Evolutionary conservation across 1,140 invertebrate genomes (phyloP).

Genomic region (Drosophila gunungcola): DNA sequence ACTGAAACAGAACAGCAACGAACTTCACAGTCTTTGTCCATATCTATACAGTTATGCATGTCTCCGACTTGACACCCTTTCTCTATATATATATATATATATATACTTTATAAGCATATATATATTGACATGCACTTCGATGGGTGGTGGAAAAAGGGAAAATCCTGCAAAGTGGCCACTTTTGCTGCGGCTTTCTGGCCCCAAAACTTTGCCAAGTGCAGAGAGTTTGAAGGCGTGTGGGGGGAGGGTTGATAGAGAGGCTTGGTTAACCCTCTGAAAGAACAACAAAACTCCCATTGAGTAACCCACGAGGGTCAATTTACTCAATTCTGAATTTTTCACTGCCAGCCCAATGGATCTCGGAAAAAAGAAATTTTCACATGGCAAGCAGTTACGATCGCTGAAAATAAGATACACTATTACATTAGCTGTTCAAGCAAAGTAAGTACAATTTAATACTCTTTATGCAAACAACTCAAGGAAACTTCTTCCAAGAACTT

Average conservation of each 20-base stretch:
- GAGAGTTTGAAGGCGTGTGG: constrained; percentile 1
- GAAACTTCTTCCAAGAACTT: too few species aligned
- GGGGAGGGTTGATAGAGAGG: neutral
- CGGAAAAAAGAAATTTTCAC: neutral
- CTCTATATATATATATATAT: neutral
- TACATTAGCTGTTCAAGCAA: too few species aligned
- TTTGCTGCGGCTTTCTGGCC: constrained; percentile 48
- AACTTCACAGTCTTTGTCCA: constrained; percentile 13
- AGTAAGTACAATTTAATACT: too few species aligned
- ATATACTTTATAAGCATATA: neutral
- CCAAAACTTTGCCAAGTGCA: constrained; percentile 38
- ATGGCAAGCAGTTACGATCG: constrained; percentile 1
- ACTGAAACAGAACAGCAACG: constrained; percentile 34
- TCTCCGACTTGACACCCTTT: constrained; percentile 22
- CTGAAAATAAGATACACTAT: too few species aligned
- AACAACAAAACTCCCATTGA: constrained; percentile 41
- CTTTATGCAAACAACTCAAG: neutral
- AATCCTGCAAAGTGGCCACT: constrained; percentile 25
- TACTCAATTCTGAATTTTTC: constrained; percentile 13
- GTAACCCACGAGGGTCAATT: constrained; percentile 31
- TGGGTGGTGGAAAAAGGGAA: neutral
- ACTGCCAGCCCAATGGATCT: constrained; percentile 1
- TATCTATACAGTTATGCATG: constrained; percentile 34
- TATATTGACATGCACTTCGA: constrained; percentile 40
- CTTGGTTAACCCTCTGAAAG: neutral